A percentile compares a stretch with the other conserved stretches of the same genome.
These are phyloP conservation scores for Cheirogaleus medius DNA, from an alignment of 2,113 vertebrate genomes.

Conservation along the genomic window DNA sequence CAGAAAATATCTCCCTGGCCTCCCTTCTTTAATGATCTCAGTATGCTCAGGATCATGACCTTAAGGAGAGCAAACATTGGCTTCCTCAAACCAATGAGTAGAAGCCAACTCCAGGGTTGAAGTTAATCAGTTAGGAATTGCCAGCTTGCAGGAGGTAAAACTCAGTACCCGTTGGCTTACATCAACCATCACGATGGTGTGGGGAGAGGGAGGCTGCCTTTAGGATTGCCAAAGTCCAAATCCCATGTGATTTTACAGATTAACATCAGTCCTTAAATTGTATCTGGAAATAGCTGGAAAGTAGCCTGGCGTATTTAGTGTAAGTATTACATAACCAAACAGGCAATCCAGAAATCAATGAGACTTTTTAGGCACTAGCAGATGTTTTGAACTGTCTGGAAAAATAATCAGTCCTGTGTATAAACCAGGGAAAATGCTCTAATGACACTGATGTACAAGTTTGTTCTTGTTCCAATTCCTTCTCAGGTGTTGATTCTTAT, in stretches of 20 bases:
- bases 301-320: constrained; percentile 45
- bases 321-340: constrained; percentile 64
- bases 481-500: neutral
- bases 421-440: neutral
- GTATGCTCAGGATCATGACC: constrained; percentile 11
- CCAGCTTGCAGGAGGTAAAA: constrained; percentile 66
- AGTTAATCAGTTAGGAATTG: constrained; percentile 60
- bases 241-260: constrained; percentile 66
- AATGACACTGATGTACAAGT: neutral
- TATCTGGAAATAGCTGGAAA: constrained; percentile 68
- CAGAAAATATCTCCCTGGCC: neutral
- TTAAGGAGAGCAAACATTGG: constrained; percentile 44
- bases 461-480: neutral
- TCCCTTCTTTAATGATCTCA: constrained; percentile 43
- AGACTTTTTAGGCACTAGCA: constrained; percentile 56
- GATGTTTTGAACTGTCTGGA: constrained; percentile 63
- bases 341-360: constrained; percentile 63
- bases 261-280: constrained; percentile 64
- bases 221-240: constrained; percentile 60
- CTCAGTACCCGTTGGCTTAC: constrained; percentile 32
- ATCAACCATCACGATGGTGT: constrained; percentile 56
- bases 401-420: constrained; percentile 53
- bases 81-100: constrained; percentile 37
- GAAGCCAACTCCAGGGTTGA: constrained; percentile 62
- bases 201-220: neutral